Evolutionary conservation across 2,888 invertebrate species (phyloP), one percentile per base, ranked within the genome.

Genomic region (Tillus elongatus): DNA sequence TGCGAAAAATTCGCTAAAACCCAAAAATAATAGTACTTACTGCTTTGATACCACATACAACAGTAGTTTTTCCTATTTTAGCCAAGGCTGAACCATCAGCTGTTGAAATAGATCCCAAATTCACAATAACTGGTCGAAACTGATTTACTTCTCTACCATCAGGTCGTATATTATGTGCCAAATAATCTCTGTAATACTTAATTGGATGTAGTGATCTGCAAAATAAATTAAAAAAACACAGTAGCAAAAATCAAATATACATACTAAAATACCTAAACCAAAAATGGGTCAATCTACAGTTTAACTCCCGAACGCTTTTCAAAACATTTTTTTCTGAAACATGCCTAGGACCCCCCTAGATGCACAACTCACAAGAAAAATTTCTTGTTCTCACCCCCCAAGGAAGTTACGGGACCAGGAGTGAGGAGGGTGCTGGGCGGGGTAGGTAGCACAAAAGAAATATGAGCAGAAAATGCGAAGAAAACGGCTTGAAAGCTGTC

Each of bases 1-100:
- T n/a, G n/a, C n/a, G n/a, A n/a, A n/a, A n/a, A n/a, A n/a, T n/a
- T n/a, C n/a, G n/a, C n/a, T n/a, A n/a, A n/a, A n/a, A n/a, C n/a
- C n/a, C n/a, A 19, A 19, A 19, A 8, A 8, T 19, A 8, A 19
- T 19, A 13, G 15, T 29, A 61, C 68, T 71, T 71, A 87, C 87
- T 50, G 85, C 80, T 71, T 88, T 85, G 37, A 90, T 80, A 3
- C 89, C 89, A 67, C 90, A 90, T 32, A 88, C 72, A 26, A 88
- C 79, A 30, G 81, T 79, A 1, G 89, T 88, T 53, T 83, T 82
- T 12, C 91, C 91, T 52, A 88, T 72, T 70, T 83, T 83, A 0
- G 80, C 77, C 28, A 84, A 71, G 2, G 84, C 76, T 2, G 85
- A 86, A 30, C 84, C 79, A 59, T 86, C 84, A 1, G 85, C 79